Base-by-base conservation (phyloP, 2,113 vertebrate species). In the Craseonycteris thonglongyai region DNA sequence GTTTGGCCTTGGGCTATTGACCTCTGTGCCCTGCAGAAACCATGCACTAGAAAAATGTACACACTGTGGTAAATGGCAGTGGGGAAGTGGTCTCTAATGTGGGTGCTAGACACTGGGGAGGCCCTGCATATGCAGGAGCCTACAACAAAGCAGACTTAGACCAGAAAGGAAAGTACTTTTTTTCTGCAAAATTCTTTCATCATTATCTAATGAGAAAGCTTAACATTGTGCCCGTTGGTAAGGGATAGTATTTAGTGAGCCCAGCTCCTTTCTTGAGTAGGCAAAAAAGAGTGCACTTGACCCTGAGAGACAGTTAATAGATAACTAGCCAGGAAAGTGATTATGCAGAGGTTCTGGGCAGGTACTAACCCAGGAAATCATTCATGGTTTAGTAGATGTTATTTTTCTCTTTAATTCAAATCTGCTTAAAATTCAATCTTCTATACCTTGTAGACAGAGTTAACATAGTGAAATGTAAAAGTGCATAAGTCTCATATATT, bases 381-480 rank as follows among this genome's bases (percentile, higher is more conserved):
- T 21, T 63, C 28, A 75, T 15, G 1, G 28, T 24, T 56, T 49
- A 79, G 15, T 24, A 56, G 35, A 59, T 49, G 8, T 7, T 75
- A 6, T 49, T 75, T 88, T 75, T 6, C 2, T 69, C 16, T 71
- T 45, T 91, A 58, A 76, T 40, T 91, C 33, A 96, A 63, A 75
- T 40, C 7, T 59, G 13, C 65, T 45, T 86, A 21, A 4, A 59
- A 82, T 75, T 61, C 49, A 30, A 21, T 15, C 18, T 68, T 65
- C 38, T 7, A n/a, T 76, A 24, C 10, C 2, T 71, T 89, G 3
- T 6, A 61, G 54, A 65, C 16, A 5, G 7, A 45, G 10, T 22
- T 80, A 65, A 47, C 0, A 26, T 12, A 45, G 6, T 10, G 30
- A 80, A 22, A 6, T 61, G 6, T 2, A 71, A 71, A n/a, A n/a